Evolutionary conservation across 1,140 invertebrate genomes (phyloP).

Genomic region (Chrysomallon squamiferum): DNA sequence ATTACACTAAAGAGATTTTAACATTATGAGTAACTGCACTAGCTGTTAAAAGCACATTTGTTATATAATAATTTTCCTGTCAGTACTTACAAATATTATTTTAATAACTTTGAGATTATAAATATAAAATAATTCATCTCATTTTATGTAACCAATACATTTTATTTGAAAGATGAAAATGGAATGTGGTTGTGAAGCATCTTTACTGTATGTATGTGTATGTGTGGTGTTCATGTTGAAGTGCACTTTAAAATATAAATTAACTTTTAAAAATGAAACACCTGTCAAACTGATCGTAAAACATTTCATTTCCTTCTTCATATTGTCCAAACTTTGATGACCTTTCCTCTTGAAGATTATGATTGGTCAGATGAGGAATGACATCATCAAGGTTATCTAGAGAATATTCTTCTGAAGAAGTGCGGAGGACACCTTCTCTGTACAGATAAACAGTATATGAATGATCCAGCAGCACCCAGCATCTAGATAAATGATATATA

Average conservation of each 20-base stretch:
- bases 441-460: constrained; percentile 42
- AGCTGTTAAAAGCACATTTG: too few relatives aligned
- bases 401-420: constrained; percentile 43
- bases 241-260: too few relatives aligned
- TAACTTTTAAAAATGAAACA: too few relatives aligned
- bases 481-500: constrained; percentile 22
- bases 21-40: too few relatives aligned
- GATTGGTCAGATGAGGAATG: constrained; percentile 49
- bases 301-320: constrained; percentile 53
- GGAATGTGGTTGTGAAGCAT: neutral
- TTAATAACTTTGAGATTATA: too few relatives aligned
- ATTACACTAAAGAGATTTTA: too few relatives aligned
- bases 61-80: too few relatives aligned
- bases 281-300: constrained; percentile 45
- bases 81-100: too few relatives aligned
- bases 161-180: neutral
- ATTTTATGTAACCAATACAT: neutral
- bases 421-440: constrained; percentile 42
- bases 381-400: constrained; percentile 33
- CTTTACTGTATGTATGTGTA: neutral
- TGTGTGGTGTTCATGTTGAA: too few relatives aligned
- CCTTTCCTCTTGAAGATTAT: constrained; percentile 40
- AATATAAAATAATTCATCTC: neutral
- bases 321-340: constrained; percentile 44
- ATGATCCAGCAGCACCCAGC: constrained; percentile 45